Evolutionary conservation across 2,888 invertebrate genomes (phyloP), one percentile per base, ranked within the genome.

Genomic region (Pseudococcus viburni): DNA sequence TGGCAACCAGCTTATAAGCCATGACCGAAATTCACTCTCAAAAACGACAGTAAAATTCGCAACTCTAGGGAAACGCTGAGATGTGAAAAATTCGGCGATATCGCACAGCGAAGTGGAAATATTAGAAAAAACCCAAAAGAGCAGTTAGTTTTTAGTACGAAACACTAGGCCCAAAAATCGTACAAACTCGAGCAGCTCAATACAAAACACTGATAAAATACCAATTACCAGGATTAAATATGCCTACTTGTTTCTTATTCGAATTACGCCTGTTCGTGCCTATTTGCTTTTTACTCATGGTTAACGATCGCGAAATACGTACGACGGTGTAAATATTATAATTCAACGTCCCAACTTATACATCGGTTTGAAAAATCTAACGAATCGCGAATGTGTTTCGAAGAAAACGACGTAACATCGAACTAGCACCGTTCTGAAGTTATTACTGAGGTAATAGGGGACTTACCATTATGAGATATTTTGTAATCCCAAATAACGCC

Each of bases 161-260:
- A 33, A 55, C 55, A 55, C 55, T 77, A 77, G 42, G 77, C 77
- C 77, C 17, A 42, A 39, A n/a, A 33, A 77, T 3, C 2, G 15
- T 17, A 51, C 51, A 11, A 55, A 55, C 39, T 6, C 55, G 55
- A 55, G n/a, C 77, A 77, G 42, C 12, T 77, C 77, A 77, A 39
- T 77, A 77, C 26, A 33, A 42, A 77, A 77, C 77, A 39, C 77
- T 77, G 77, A 77, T 77, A 77, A 77, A 77, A 77, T 77, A 77
- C 39, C 77, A 77, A 77, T 77, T 68, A 68, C 33, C 33, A 77
- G 77, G 84, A 84, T 84, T 84, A 51, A 84, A 51, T 84, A 64
- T 85, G 85, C 85, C 51, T 85, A 85, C 85, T 85, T 85, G 85
- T 85, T 85, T 85, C 55, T 64, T 85, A 64, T 85, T 85, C n/a